Evolutionary conservation across 2,113 vertebrate genomes (phyloP).

Genomic region (Sporophila hypoxantha): DNA sequence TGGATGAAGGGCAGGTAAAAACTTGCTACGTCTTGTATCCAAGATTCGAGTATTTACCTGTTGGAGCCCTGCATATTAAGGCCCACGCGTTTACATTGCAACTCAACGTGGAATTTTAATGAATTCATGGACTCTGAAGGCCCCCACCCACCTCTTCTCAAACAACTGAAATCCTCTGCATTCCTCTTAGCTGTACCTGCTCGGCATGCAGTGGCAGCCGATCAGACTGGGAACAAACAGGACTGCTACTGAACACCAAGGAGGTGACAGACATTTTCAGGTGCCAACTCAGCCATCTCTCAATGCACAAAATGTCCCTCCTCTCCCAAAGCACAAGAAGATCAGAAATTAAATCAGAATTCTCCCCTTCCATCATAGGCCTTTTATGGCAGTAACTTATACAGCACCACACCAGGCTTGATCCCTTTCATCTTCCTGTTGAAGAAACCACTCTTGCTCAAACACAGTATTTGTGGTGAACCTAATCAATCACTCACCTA

Average conservation of each 20-base stretch:
- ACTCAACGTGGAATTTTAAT: slow-evolving; percentile 49
- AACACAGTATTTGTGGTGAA: not conserved
- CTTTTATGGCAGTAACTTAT: not conserved
- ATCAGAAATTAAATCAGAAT: not conserved
- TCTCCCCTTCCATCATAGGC: not conserved
- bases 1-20: slow-evolving; percentile 58
- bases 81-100: slow-evolving; percentile 41
- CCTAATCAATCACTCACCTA: not conserved
- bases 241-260: not conserved
- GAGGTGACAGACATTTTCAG: not conserved
- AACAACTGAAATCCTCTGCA: slow-evolving; percentile 1
- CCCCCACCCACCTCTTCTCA: slow-evolving; percentile 17
- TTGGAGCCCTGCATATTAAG: slow-evolving; percentile 42
- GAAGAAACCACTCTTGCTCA: not conserved
- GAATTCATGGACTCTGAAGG: slow-evolving; percentile 15
- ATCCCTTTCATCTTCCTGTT: not conserved
- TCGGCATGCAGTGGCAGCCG: not conserved
- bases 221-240: not conserved
- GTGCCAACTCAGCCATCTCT: not conserved
- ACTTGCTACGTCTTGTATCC: slow-evolving; percentile 42
- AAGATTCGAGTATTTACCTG: slow-evolving; percentile 64
- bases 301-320: not conserved
- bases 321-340: not conserved
- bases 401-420: not conserved
- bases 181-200: not conserved